These are phyloP conservation scores for Dicyrtoma fusca DNA, from an alignment of 2,888 invertebrate species.

Conservation along the genomic window DNA sequence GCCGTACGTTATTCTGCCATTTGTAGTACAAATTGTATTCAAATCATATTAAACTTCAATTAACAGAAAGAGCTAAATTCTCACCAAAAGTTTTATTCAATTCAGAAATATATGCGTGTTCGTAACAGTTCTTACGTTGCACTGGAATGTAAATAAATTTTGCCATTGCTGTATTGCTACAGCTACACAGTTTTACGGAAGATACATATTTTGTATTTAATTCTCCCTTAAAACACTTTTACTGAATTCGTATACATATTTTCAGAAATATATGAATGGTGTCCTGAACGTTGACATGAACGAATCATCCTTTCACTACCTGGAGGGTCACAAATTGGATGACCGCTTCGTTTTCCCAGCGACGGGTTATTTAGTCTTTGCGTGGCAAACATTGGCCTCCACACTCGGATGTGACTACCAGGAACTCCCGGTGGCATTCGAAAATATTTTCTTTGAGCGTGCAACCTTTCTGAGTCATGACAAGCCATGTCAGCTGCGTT, in stretches of 20 bases:
- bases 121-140: too few relatives aligned
- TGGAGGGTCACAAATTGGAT: slow-evolving; percentile 65
- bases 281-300: slow-evolving; percentile 2
- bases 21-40: too few relatives aligned
- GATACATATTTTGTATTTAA: too few relatives aligned
- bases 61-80: too few relatives aligned
- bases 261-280: not conserved
- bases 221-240: too few relatives aligned
- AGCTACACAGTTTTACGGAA: too few relatives aligned
- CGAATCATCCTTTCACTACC: slow-evolving; percentile 64
- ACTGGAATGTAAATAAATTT: too few relatives aligned
- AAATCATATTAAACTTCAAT: too few relatives aligned
- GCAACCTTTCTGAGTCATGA: slow-evolving; percentile 91
- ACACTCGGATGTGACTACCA: slow-evolving; percentile 72
- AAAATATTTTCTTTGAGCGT: slow-evolving; percentile 85
- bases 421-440: slow-evolving; percentile 80
- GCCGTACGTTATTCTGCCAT: slow-evolving; percentile 67
- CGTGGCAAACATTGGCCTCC: slow-evolving; percentile 85
- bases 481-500: slow-evolving; percentile 73
- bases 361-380: slow-evolving; percentile 76
- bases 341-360: slow-evolving; percentile 80
- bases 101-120: too few relatives aligned
- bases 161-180: too few relatives aligned
- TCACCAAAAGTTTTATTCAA: too few relatives aligned
- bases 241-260: too few relatives aligned